Evolutionary conservation across 2,113 vertebrate genomes (phyloP).

Genomic region (Corapipo altera): DNA sequence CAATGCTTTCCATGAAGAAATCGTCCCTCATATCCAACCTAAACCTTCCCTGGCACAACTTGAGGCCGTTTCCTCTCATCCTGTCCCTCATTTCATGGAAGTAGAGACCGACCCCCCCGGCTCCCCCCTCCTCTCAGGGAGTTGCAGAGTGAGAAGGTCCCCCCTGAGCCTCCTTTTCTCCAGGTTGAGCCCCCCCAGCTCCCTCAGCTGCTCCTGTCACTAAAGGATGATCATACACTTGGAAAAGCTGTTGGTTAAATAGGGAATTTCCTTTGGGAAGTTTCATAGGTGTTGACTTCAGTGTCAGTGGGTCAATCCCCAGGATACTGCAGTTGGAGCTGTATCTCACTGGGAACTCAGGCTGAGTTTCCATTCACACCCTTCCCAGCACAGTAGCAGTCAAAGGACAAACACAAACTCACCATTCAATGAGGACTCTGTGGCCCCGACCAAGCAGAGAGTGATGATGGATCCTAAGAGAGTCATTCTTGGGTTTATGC

Average conservation of each 20-base stretch:
- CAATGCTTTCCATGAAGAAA: not conserved
- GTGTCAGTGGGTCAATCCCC: not conserved
- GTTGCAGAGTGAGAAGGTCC: not conserved
- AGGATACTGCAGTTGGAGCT: not conserved
- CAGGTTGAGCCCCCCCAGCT: not conserved
- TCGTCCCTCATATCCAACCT: not conserved
- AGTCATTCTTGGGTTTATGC: not conserved
- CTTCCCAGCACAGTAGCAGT: not conserved
- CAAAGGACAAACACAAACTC: not conserved
- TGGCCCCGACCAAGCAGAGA: not conserved
- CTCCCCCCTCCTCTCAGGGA: not conserved
- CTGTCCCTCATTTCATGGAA: not conserved
- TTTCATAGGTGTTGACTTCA: not conserved
- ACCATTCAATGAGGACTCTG: not conserved
- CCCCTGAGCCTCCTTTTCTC: not conserved
- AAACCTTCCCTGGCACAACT: not conserved
- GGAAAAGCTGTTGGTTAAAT: not conserved
- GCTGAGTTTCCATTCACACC: not conserved
- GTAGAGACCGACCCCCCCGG: accelerated
- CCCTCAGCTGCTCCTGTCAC: not conserved
- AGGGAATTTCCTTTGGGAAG: not conserved
- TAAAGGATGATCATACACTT: not conserved
- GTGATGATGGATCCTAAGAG: not conserved
- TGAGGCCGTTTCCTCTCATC: not conserved
- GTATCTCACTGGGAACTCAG: not conserved